Evolutionary conservation across 2,113 vertebrate genomes (phyloP), one percentile per base, ranked within the genome.

Genomic region (Pseudorectes ferrugineus): DNA sequence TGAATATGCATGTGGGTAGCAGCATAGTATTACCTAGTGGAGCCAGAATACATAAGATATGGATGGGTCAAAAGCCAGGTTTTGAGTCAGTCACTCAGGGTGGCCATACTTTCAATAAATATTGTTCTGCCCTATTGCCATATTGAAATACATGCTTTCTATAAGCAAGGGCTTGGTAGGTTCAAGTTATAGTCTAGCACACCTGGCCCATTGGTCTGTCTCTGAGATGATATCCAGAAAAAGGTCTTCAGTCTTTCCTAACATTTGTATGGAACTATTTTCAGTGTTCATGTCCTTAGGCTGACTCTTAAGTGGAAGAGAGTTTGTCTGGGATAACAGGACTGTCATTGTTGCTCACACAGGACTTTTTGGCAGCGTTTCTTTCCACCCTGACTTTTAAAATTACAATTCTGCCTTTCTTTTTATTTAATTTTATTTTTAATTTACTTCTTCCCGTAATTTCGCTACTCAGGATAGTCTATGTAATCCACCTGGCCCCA

Each of bases 361-460:
- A 2, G 18, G 10, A 6, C 0, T 31, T 94, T 78, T 51, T 26
- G 38, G 7, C 8, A 51, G 9, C 5, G 38, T 63, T 84, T 59
- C 4, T 43, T 46, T 43, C 10, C 5, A 15, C 10, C 0, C 0
- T 5, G 24, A 29, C 8, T 43, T 61, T 21, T 5, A 90, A 55
- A 82, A 40, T 59, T 21, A 5, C 1, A 16, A 48, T 75, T 79
- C 13, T 95, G 18, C 2, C 6, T 21, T 68, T 12, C 29, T 78
- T 46, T 61, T 38, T 10, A 6, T 48, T 57, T 33, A 0, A 33
- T 42, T 31, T 75, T 35, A 23, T 52, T 75, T 59, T 58, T 3
- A 45, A 17, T 58, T 79, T 49, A 49, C 11, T 81, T 52, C 10
- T 67, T 45, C 10, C 10, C 6, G 5, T 59, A 63, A 38, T 70